Base-by-base conservation (phyloP, 2,888 invertebrate genomes). In the Phyllotreta striolata region DNA sequence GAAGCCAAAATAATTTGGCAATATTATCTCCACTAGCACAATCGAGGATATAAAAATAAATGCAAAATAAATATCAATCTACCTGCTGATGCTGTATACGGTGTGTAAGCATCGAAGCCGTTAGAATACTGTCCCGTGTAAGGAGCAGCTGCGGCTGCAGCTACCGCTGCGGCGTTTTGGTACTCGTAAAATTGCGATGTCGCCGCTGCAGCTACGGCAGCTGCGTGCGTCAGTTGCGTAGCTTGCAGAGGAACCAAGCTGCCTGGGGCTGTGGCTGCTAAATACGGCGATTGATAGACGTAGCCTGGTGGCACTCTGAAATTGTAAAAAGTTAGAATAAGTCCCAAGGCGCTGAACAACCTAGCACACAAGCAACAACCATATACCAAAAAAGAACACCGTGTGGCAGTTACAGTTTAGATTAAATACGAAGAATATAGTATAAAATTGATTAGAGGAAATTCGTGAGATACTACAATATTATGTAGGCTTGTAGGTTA, bases 141-240 rank as follows among this genome's bases (percentile, higher is more conserved):
- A 1, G 89, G 88, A 44, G 86, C 88, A 5, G 87, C 86, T 5
- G 78, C 78, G 14, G 78, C 78, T 44, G 91, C 91, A 1, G 91
- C 91, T 3, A 90, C 90, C 0, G 89, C 89, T 9, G 88, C 88
- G 6, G 84, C 84, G 37, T 83, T 84, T n/a, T 85, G 87, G 74
- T 87, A 87, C 76, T 92, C 92, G 81, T 92, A 92, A 83, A 92
- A 91, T 78, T 92, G 92, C 77, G 92, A 88, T 77, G 92, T 91
- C 74, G 90, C 89, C 54, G 86, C 84, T n/a, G 91, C 91, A 0
- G 91, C 91, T 8, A 91, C 91, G 60, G 91, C 86, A 0, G 91
- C 91, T 6, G 91, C 91, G 0, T 91, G 91, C 77, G 90, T 90
- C 74, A 88, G 88, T 74, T 90, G 80, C 76, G 89, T 89, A 37